Percentiles rank a stretch among this genome's conserved stretches.
Conservation (phyloP, 2,113 vertebrate genomes). For the Vanacampus margaritifer region DNA sequence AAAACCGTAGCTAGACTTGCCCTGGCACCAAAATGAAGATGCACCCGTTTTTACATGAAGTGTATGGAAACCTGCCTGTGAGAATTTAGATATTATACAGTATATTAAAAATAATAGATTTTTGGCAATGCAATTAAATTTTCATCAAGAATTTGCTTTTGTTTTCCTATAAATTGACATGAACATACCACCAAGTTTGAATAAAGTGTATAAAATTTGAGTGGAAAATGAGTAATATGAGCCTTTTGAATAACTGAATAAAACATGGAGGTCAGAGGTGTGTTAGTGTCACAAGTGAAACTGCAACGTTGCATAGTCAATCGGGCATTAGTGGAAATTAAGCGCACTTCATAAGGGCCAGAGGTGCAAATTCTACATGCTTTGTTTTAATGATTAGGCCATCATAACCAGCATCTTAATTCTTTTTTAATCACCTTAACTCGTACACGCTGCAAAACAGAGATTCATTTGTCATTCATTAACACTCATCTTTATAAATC, state of each 20-base stretch:
- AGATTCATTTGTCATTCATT: neutral
- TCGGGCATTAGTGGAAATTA: conserved; percentile 99
- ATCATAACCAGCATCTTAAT: conserved; percentile 94
- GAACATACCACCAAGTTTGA: conserved; percentile 32
- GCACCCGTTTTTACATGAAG: too few species aligned
- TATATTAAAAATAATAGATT: too few species aligned
- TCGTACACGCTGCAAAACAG: conserved; percentile 56
- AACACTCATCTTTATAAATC: neutral
- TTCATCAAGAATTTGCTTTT: neutral
- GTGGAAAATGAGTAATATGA: conserved; percentile 79
- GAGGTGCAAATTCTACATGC: conserved; percentile 82
- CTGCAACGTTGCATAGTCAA: conserved; percentile 86
- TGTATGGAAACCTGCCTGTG: too few species aligned
- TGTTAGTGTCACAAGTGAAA: conserved; percentile 51
- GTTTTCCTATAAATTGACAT: conserved; percentile 24
- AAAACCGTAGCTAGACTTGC: too few species aligned
- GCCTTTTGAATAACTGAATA: conserved; percentile 81
- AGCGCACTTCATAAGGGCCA: conserved; percentile 83
- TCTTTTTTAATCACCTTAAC: conserved; percentile 76
- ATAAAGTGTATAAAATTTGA: conserved; percentile 61
- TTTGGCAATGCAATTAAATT: too few species aligned
- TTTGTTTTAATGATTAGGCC: conserved; percentile 83
- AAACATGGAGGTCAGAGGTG: conserved; percentile 85
- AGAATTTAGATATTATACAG: too few species aligned
- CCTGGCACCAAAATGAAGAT: too few species aligned